phyloP scores from a whole-genome alignment of 2,888 invertebrate species.

The Eristalis tenax region DNA sequence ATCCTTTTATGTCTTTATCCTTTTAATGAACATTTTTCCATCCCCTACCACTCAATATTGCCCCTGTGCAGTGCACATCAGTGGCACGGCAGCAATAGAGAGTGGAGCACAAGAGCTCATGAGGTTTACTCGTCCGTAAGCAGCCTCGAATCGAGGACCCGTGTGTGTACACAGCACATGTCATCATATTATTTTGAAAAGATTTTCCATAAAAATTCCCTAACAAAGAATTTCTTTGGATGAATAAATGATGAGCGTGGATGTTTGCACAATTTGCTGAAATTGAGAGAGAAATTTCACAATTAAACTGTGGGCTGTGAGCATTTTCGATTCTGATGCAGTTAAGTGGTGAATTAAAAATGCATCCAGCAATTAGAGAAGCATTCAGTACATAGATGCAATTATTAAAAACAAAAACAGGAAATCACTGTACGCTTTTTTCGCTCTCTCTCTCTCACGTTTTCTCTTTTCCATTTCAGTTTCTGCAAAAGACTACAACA shows the following conservation, averaged over 20 bases:
- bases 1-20: slow-evolving; percentile 72
- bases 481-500: slow-evolving; percentile 82
- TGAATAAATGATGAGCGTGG: slow-evolving; percentile 66
- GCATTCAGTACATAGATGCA: slow-evolving; percentile 59
- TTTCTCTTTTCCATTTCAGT: slow-evolving; percentile 80
- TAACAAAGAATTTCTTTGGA: slow-evolving; percentile 69
- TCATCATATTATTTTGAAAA: slow-evolving; percentile 71
- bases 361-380: slow-evolving; percentile 73
- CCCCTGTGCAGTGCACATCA: slow-evolving; percentile 26
- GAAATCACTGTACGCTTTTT: slow-evolving; percentile 30
- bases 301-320: slow-evolving; percentile 70
- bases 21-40: slow-evolving; percentile 71
- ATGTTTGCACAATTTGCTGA: slow-evolving; percentile 69
- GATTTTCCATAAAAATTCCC: slow-evolving; percentile 69
- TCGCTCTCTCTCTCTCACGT: slow-evolving; percentile 3
- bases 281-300: slow-evolving; percentile 72
- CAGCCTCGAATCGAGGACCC: slow-evolving; percentile 72
- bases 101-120: slow-evolving; percentile 72
- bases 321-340: slow-evolving; percentile 66
- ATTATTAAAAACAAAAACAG: slow-evolving; percentile 41
- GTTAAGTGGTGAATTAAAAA: slow-evolving; percentile 71
- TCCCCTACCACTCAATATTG: background rate
- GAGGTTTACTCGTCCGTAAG: slow-evolving; percentile 1
- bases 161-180: slow-evolving; percentile 67
- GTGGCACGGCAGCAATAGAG: slow-evolving; percentile 34